Base-by-base conservation (phyloP, 2,797 vertebrate species). In the Luscinia megarhynchos region DNA sequence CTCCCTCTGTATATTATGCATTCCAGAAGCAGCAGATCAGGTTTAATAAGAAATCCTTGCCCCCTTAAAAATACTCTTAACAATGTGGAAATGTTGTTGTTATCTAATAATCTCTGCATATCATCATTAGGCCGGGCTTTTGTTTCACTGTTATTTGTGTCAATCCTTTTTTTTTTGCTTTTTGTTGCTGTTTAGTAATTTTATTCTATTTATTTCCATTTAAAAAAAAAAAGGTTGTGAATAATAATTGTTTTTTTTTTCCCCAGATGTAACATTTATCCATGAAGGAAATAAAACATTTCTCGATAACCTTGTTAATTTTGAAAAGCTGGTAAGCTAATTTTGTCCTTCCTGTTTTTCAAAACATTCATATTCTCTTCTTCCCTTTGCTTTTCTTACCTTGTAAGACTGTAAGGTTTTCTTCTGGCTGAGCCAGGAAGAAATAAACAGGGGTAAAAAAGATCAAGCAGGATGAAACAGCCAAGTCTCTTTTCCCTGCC, bases 251-350 rank as follows among this genome's bases (percentile, higher is more conserved):
- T 7, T 85, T 82, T 90, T 40, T 97, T 88, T 22, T 54, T 15
- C 14, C 11, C 2, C 84, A 99, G 99, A 99, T 97, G 99, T 99
- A 68, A 99, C 99, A 5, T 99, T 99, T 96, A 99, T 99, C 95
- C 99, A 99, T 15, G 99, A 99, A 97, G 99, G 99, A 97, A 99
- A 99, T 98, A 99, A 99, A 98, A 99, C 99, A 0, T 99, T 99
- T 98, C 98, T 99, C 73, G 99, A 99, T 96, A 99, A 99, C 97
- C 98, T 99, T 93, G 99, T 99, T 87, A 99, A 99, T 96, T 99
- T 99, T 98, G 98, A 99, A 96, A 99, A 99, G 94, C 98, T 99
- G 98, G 99, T 99, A 97, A 96, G 99, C 97, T 96, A 59, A 75
- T 94, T 91, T 94, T 64, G 20, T 62, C n/a, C 10, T 92, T 94